Evolutionary conservation across 2,113 vertebrate species (phyloP).

Genomic region (Plotosus lineatus): DNA sequence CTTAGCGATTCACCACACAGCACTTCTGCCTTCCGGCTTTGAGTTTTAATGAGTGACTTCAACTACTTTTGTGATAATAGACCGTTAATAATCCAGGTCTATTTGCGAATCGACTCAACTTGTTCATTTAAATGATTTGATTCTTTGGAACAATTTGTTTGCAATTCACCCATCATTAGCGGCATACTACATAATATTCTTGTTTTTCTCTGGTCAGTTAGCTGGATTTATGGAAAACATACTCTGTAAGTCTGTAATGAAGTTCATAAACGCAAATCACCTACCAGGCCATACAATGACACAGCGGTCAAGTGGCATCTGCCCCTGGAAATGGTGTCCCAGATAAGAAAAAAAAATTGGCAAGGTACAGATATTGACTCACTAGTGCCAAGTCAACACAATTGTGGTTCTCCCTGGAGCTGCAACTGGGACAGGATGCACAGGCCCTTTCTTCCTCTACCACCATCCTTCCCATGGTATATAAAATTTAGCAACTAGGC

Average conservation of each 20-base stretch:
- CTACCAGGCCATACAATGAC: neutral
- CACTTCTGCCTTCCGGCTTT: too few relatives aligned
- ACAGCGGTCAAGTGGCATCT: neutral
- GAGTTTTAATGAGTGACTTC: too few relatives aligned
- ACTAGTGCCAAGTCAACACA: neutral
- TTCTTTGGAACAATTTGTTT: too few relatives aligned
- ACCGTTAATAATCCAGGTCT: too few relatives aligned
- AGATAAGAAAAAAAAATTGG: neutral
- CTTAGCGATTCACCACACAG: too few relatives aligned
- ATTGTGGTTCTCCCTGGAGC: neutral
- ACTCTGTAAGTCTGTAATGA: neutral
- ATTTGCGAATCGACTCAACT: too few relatives aligned
- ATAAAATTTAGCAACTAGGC: slow-evolving; percentile 29
- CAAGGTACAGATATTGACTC: slow-evolving; percentile 1
- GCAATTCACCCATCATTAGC: too few relatives aligned
- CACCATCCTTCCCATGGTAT: neutral
- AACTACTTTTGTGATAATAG: too few relatives aligned
- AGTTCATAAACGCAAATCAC: neutral
- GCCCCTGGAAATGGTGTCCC: neutral
- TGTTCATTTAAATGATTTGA: too few relatives aligned
- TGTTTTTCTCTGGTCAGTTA: neutral
- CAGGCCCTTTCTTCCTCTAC: neutral
- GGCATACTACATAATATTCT: neutral
- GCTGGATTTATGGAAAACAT: neutral
- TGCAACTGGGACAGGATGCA: slow-evolving; percentile 2